Evolutionary conservation across 2,888 invertebrate genomes (phyloP).

Genomic region (Quadroppia sp.): DNA sequence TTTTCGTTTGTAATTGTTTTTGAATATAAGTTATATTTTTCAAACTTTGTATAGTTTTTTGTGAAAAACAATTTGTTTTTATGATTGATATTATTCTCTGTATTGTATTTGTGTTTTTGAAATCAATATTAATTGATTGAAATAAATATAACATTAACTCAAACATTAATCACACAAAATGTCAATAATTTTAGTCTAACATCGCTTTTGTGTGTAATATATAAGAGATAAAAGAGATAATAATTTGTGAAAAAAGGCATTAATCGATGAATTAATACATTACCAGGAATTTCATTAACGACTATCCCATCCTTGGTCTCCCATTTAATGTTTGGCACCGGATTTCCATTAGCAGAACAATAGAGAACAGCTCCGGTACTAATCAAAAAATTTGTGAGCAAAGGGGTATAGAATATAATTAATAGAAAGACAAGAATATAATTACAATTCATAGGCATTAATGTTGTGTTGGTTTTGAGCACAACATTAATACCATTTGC

Average conservation of each 20-base stretch:
- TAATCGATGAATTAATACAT: background rate
- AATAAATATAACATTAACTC: background rate
- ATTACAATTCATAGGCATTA: background rate
- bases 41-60: background rate
- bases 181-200: background rate
- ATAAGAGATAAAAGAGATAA: background rate
- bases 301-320: constrained; percentile 42
- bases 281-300: constrained; percentile 45
- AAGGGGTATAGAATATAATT: background rate
- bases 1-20: background rate
- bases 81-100: background rate
- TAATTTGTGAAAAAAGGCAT: background rate
- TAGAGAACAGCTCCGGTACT: constrained; percentile 46
- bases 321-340: constrained; percentile 45
- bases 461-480: background rate
- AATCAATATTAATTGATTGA: constrained; percentile 33
- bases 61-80: constrained; percentile 5
- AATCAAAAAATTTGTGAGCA: constrained; percentile 1
- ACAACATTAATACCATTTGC: background rate
- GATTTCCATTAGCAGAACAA: constrained; percentile 46
- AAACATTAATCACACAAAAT: constrained; percentile 11
- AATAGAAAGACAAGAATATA: background rate
- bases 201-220: background rate
- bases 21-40: background rate
- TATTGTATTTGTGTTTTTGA: constrained; percentile 17